Evolutionary conservation across 2,113 vertebrate genomes (phyloP).

Genomic region (Ictalurus furcatus): DNA sequence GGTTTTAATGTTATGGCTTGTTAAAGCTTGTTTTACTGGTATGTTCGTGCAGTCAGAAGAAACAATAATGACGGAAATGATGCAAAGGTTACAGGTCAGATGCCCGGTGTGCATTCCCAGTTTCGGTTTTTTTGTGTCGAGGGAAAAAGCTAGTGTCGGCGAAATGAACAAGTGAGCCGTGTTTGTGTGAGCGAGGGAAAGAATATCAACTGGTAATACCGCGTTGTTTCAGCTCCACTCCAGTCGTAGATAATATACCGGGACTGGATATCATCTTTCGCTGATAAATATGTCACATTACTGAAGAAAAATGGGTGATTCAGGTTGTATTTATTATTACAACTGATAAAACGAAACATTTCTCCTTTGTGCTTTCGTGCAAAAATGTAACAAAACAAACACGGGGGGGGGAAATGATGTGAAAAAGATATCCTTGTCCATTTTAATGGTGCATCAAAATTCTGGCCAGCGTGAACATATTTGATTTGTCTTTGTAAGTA

Average conservation of each 20-base stretch:
- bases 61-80: not conserved
- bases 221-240: not conserved
- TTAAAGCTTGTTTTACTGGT: not conserved
- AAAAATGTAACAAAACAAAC: not conserved
- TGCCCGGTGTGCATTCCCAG: not conserved
- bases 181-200: not conserved
- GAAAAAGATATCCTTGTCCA: not conserved
- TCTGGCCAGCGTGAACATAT: not conserved
- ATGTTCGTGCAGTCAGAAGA: not conserved
- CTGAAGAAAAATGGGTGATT: not conserved
- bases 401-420: too few relatives aligned
- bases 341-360: not conserved
- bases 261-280: not conserved
- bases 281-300: constrained; percentile 21
- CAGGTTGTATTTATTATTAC: not conserved
- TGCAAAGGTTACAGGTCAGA: not conserved
- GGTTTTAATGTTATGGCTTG: too few relatives aligned
- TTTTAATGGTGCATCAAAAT: not conserved
- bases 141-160: not conserved
- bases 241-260: not conserved
- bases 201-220: not conserved
- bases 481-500: too few relatives aligned
- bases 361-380: not conserved
- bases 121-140: not conserved
- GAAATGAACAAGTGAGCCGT: not conserved